These are phyloP conservation scores for Cinclus mexicanus DNA, from an alignment of 2,113 vertebrate genomes.

Conservation along the genomic window DNA sequence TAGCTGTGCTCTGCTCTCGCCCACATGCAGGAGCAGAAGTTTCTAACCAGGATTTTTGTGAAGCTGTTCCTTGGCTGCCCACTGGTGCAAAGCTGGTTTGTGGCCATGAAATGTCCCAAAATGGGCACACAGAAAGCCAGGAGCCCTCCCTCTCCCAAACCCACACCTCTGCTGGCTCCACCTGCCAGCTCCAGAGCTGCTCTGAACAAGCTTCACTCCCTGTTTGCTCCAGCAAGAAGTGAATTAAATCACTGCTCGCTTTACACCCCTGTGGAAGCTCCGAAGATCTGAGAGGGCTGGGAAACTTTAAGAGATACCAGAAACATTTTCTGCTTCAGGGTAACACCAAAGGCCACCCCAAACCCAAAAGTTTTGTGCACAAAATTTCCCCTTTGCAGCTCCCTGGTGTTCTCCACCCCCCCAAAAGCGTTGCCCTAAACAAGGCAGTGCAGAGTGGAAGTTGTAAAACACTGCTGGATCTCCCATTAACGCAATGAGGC, in stretches of 20 bases:
- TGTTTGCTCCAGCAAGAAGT: background rate
- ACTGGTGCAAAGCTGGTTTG: background rate
- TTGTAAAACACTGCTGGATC: slow-evolving; percentile 27
- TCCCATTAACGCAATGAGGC: slow-evolving; percentile 50
- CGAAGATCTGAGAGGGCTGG: background rate
- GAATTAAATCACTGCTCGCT: background rate
- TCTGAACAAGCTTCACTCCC: background rate
- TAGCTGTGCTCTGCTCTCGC: background rate
- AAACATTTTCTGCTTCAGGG: background rate
- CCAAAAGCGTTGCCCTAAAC: background rate
- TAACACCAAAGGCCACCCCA: background rate
- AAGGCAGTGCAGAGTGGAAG: background rate
- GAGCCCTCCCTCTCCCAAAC: background rate
- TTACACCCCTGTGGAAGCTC: background rate
- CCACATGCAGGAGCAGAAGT: background rate
- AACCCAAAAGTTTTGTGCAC: background rate
- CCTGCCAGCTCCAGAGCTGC: background rate
- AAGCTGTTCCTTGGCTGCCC: background rate
- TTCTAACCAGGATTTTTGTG: background rate
- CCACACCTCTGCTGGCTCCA: background rate
- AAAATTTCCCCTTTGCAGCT: background rate
- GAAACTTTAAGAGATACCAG: background rate
- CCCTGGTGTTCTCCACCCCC: background rate
- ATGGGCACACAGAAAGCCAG: background rate
- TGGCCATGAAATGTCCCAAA: background rate